Conservation (phyloP, 92 coral and sea anemone species). For the Blastomussa wellsi region DNA sequence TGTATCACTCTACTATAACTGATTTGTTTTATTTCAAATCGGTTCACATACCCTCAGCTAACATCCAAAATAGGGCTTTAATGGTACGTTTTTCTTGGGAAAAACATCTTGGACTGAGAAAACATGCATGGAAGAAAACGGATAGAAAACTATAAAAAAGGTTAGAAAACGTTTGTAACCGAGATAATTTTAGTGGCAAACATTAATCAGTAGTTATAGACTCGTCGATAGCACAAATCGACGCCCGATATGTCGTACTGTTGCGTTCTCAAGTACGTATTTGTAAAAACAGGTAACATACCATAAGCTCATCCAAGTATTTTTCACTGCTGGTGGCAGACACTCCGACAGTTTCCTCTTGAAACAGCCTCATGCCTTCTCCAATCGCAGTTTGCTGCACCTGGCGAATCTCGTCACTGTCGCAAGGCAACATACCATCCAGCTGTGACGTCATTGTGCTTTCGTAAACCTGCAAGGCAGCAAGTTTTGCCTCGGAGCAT, state of each 20-base stretch:
- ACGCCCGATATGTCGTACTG: neutral
- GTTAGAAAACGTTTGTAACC: neutral
- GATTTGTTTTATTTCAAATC: too few species aligned
- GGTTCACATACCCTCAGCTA: too few species aligned
- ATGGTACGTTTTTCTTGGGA: too few species aligned
- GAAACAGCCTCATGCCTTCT: conserved; percentile 33
- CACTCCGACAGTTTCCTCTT: conserved; percentile 51
- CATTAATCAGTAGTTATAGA: neutral
- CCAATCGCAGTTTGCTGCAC: conserved; percentile 50
- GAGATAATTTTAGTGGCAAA: neutral
- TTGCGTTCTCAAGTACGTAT: too few species aligned
- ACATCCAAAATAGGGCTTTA: too few species aligned
- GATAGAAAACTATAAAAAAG: too few species aligned
- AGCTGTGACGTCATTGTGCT: conserved; percentile 42
- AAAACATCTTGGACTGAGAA: too few species aligned
- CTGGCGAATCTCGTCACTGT: conserved; percentile 51
- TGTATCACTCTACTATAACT: too few species aligned
- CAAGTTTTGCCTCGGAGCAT: conserved; percentile 54
- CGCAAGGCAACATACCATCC: conserved; percentile 41
- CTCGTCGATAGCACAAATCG: neutral
- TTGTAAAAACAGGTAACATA: neutral
- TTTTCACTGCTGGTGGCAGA: conserved; percentile 52
- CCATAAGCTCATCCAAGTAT: conserved; percentile 54
- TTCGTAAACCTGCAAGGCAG: conserved; percentile 51
- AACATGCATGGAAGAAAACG: too few species aligned